A percentile compares a stretch with the other conserved stretches of the same genome.
Conservation (phyloP, 2,113 vertebrate genomes). For the Vulpes ferrilata region DNA sequence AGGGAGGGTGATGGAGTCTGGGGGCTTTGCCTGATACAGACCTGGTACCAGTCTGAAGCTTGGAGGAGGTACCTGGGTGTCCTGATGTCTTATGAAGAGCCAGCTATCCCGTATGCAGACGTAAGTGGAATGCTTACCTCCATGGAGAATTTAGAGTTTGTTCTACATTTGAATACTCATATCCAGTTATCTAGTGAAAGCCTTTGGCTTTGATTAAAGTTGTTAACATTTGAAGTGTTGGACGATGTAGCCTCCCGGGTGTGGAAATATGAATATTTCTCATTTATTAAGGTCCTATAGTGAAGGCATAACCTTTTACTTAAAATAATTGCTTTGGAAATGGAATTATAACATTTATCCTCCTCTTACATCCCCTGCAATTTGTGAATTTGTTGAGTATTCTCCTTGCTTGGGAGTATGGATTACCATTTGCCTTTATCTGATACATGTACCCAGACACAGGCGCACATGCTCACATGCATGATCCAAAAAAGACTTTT, state of each 20-base stretch:
- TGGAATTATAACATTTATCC: constrained; percentile 53
- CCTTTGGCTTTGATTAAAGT: constrained; percentile 68
- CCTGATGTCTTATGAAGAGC: background rate
- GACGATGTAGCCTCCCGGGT: constrained; percentile 63
- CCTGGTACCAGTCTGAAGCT: background rate
- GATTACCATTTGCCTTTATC: constrained; percentile 13
- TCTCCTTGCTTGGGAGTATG: constrained; percentile 12
- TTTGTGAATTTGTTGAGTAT: constrained; percentile 55
- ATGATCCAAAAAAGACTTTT: background rate
- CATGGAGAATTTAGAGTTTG: constrained; percentile 47
- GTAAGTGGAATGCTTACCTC: constrained; percentile 33
- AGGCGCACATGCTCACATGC: background rate
- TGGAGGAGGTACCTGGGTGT: background rate
- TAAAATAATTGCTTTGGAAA: constrained; percentile 75
- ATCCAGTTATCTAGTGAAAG: constrained; percentile 61
- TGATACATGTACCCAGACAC: background rate
- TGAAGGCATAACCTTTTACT: constrained; percentile 71
- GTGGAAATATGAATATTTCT: constrained; percentile 66
- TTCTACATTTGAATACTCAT: constrained; percentile 25
- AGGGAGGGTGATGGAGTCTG: background rate
- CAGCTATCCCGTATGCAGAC: background rate
- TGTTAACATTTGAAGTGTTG: constrained; percentile 71
- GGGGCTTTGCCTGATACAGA: background rate
- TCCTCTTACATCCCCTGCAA: background rate
- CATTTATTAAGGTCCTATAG: constrained; percentile 70